These are phyloP conservation scores for Amblyornis subalaris DNA, from an alignment of 2,113 vertebrate genomes.

Conservation along the genomic window DNA sequence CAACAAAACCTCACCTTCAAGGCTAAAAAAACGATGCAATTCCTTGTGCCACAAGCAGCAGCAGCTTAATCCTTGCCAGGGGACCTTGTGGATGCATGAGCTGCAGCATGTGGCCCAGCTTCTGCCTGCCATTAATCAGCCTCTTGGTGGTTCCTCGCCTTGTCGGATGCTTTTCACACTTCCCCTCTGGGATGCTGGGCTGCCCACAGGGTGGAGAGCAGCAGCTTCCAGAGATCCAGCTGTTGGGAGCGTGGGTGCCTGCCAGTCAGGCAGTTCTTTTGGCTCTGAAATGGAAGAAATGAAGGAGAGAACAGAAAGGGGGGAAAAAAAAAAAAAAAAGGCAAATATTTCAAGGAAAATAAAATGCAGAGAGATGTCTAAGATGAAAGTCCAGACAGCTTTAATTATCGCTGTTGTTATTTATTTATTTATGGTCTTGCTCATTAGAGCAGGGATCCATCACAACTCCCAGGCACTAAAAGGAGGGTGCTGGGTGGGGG, in stretches of 20 bases:
- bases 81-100: fast-evolving
- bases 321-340: background rate
- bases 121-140: background rate
- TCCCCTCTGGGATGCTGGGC: background rate
- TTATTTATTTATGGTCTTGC: background rate
- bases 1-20: background rate
- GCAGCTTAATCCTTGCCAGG: background rate
- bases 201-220: fast-evolving
- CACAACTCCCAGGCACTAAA: background rate
- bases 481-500: background rate
- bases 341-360: background rate
- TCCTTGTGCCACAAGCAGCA: background rate
- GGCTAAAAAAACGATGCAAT: background rate
- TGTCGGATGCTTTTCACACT: fast-evolving
- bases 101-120: background rate
- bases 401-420: background rate
- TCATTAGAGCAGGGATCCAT: background rate
- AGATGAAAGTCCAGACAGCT: background rate
- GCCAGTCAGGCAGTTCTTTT: background rate
- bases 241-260: background rate
- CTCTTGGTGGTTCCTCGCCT: fast-evolving
- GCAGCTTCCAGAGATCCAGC: background rate
- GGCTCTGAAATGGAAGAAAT: background rate
- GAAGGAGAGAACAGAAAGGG: background rate
- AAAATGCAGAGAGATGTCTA: background rate